Evolutionary conservation across 2,888 invertebrate genomes (phyloP), one percentile per base, ranked within the genome.

Genomic region (Patella caerulea): DNA sequence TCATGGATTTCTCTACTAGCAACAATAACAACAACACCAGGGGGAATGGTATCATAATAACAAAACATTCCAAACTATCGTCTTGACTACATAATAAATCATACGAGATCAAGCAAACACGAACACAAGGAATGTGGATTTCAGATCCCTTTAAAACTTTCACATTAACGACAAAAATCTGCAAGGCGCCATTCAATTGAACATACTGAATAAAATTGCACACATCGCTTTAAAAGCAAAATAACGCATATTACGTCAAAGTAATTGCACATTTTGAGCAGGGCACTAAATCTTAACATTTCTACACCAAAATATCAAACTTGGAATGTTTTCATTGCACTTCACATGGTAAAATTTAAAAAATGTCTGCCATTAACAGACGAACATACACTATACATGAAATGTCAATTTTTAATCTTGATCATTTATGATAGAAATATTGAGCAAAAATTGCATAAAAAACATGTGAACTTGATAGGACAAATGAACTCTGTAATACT

Each of bases 281-380:
- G 45, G 45, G 45, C 45, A 45, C 45, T 45, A 45, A 45, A 45
- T 45, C 45, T 45, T 45, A 45, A 9, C 45, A 45, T 45, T 45
- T 45, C 45, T 45, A 45, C 45, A 45, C 45, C 45, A 45, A 45
- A 45, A 45, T 45, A 45, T 45, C 45, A 45, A 45, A 45, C 65
- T 24, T 65, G 65, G 65, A 65, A 65, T 65, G 65, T 65, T 65
- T 65, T 65, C 19, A 65, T 65, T 65, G 65, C 65, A 65, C 65
- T 19, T 65, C 0, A 14, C 19, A 19, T 65, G 65, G 24, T 19
- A 45, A 45, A 45, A 45, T 45, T 45, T 45, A 5, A 45, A 45
- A 45, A 45, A 0, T 45, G 45, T 45, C 45, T 9, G 45, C 45
- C 1, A 45, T 45, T 45, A 45, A 45, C 45, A 45, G 45, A 45